phyloP scores from a whole-genome alignment of 2,888 invertebrate genomes.

The Ariolimax columbianus region DNA sequence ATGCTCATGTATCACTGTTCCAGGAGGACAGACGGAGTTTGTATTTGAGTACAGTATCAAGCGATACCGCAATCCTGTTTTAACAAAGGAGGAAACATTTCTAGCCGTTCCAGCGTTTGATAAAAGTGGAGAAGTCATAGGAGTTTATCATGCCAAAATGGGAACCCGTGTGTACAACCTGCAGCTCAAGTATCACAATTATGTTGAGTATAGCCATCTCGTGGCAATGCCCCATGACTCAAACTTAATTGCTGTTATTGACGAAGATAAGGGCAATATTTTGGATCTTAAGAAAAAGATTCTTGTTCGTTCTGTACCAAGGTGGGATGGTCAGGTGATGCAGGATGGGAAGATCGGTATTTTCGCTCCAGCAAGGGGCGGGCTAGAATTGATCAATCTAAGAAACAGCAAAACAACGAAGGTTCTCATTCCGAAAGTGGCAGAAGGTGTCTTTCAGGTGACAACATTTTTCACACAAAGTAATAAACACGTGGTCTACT shows the following conservation, averaged over 20 bases:
- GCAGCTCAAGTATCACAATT: slow-evolving; percentile 75
- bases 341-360: slow-evolving; percentile 87
- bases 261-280: slow-evolving; percentile 91
- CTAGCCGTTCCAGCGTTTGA: slow-evolving; percentile 84
- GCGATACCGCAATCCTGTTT: slow-evolving; percentile 87
- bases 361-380: slow-evolving; percentile 93
- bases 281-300: slow-evolving; percentile 93
- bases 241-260: slow-evolving; percentile 90
- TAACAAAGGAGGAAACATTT: slow-evolving; percentile 89
- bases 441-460: slow-evolving; percentile 97
- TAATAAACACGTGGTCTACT: slow-evolving; percentile 96
- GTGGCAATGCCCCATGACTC: slow-evolving; percentile 78
- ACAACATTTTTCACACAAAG: slow-evolving; percentile 92
- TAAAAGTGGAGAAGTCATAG: slow-evolving; percentile 91
- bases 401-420: slow-evolving; percentile 92
- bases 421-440: slow-evolving; percentile 91
- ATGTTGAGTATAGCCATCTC: slow-evolving; percentile 73
- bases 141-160: slow-evolving; percentile 89
- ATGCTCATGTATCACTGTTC: slow-evolving; percentile 73
- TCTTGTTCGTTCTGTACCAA: slow-evolving; percentile 89
- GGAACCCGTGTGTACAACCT: slow-evolving; percentile 82
- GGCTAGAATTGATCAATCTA: slow-evolving; percentile 92
- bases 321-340: slow-evolving; percentile 90
- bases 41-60: slow-evolving; percentile 90
- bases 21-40: slow-evolving; percentile 88